A percentile compares a stretch with the other conserved stretches of the same genome.
Conservation (phyloP, 2,113 vertebrate genomes). For the Rhea pennata region DNA sequence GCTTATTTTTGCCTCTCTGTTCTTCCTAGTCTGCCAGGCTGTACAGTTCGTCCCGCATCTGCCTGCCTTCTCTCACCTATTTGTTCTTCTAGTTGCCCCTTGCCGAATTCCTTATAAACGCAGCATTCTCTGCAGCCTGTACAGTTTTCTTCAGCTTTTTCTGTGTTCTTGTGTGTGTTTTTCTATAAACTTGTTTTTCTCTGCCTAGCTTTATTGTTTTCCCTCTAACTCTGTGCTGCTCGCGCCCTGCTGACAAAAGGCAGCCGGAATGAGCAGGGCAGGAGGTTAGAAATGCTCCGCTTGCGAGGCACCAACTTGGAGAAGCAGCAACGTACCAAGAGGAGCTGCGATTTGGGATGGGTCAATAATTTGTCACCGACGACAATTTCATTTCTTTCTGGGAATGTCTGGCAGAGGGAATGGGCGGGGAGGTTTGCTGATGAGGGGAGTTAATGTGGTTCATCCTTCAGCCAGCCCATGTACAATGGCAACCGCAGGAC, state of each 20-base stretch:
- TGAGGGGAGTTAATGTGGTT: neutral
- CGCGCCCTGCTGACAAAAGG: neutral
- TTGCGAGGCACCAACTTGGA: neutral
- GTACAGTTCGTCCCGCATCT: neutral
- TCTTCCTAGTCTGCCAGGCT: neutral
- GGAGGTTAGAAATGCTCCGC: neutral
- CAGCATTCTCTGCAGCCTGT: neutral
- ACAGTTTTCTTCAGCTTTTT: neutral
- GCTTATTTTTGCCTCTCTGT: fast-evolving
- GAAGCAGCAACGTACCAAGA: neutral
- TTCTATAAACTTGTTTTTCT: neutral
- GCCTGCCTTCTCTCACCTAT: neutral
- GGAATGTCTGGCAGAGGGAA: neutral
- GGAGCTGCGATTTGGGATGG: neutral
- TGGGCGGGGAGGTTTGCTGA: neutral
- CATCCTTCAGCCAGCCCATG: neutral
- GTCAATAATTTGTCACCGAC: neutral
- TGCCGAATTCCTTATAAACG: neutral
- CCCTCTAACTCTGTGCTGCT: fast-evolving
- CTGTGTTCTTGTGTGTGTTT: neutral
- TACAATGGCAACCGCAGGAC: neutral
- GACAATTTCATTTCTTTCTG: neutral
- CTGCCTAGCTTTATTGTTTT: neutral
- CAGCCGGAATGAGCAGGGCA: neutral
- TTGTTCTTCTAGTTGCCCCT: neutral